These are phyloP conservation scores for Hydrozoanthus tunicans DNA, from an alignment of 64 coral and sea anemone genomes.

Conservation along the genomic window DNA sequence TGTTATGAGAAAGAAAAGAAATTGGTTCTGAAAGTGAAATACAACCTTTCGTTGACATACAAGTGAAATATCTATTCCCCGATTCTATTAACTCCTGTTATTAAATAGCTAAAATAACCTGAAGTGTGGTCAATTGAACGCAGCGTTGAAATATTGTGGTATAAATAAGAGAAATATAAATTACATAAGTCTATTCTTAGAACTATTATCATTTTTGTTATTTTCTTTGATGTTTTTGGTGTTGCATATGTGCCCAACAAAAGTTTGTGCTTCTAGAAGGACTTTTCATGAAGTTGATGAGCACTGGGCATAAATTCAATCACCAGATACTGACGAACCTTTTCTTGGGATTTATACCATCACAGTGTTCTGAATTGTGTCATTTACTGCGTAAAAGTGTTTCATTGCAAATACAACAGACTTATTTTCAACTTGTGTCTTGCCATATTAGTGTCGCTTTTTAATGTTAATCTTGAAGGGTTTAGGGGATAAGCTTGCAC, in stretches of 20 bases:
- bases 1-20: too few relatives aligned
- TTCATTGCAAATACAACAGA: background rate
- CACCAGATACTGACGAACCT: background rate
- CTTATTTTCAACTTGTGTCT: background rate
- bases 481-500: conserved; percentile 68
- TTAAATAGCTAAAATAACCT: too few relatives aligned
- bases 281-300: background rate
- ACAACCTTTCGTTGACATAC: too few relatives aligned
- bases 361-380: background rate
- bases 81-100: too few relatives aligned
- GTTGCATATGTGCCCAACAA: background rate
- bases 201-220: too few relatives aligned
- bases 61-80: too few relatives aligned
- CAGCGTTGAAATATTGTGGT: too few relatives aligned
- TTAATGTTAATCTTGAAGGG: conserved; percentile 67
- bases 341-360: background rate
- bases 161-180: too few relatives aligned
- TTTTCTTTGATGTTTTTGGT: background rate
- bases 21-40: too few relatives aligned
- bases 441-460: conserved; percentile 37
- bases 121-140: too few relatives aligned
- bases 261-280: background rate
- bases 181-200: too few relatives aligned
- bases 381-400: background rate
- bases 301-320: background rate